Evolutionary conservation across 1,140 invertebrate species (phyloP), one percentile per base, ranked within the genome.

Genomic region (Pogonomyrmex barbatus): DNA sequence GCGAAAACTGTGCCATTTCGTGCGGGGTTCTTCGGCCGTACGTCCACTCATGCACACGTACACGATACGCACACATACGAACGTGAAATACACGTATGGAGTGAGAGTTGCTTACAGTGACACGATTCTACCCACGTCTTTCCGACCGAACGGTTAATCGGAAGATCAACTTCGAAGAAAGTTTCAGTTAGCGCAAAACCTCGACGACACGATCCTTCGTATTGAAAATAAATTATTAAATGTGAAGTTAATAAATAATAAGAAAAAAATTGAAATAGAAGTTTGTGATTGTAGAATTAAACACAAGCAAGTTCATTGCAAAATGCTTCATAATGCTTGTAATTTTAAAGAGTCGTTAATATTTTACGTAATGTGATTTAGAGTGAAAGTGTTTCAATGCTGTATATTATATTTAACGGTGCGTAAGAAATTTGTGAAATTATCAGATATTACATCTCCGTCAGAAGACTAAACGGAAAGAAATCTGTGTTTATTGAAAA

Each of bases 141-240:
- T 87, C 87, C 89, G 81, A 84, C 50, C 52, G 9, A 83, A 85
- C 79, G 85, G 71, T 85, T 88, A 88, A 86, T 76, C 87, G 75
- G n/a, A 91, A 33, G 86, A 92, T 91, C 91, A 91, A 90, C 92
- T 91, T 87, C 87, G 87, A 93, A 89, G 91, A 92, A 93, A 93
- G 93, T 91, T 91, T 90, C 90, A 92, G 90, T 89, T 89, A 85
- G 70, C 84, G 77, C 67, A 86, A 90, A 92, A 88, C 87, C 70
- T 39, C n/a, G 67, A 76, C 70, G 87, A 81, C 87, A 65, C 70
- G 62, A 79, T 81, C 83, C 68, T 89, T 86, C 78, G 67, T 47
- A 68, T 50, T 47, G 47, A 39, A 62, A 17, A 68, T 39, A 60
- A 50, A 33, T 58, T 39, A 10, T 78, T 45, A 45, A 82, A 9